Base-by-base conservation (phyloP, 2,797 vertebrate genomes). In the Tiaroga cobitis region DNA sequence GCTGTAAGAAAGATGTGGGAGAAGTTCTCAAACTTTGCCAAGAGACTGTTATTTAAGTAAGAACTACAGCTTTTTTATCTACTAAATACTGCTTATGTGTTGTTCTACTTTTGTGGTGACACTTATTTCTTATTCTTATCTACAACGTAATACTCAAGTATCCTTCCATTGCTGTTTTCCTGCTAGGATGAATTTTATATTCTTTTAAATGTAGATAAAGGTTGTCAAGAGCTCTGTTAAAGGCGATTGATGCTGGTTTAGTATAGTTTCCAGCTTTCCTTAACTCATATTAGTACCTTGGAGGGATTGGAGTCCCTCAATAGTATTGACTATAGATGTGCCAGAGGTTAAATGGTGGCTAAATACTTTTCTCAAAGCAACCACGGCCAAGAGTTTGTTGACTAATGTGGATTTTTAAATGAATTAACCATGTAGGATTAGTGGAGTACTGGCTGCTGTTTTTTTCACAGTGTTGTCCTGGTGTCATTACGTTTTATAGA, bases 1-100 rank as follows among this genome's bases (percentile, higher is more conserved):
- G 73, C 49, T 75, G 73, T 75, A 75, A 34, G 63, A 34, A 67
- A 34, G 29, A 37, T 37, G 73, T 75, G 73, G 73, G 49, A 54
- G 73, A 54, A 34, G 73, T 4, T 75, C 49, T 75, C 3, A 7
- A 34, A 75, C 49, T 75, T 75, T 54, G 18, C 29, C 10, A 15
- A 34, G 49, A 34, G 10, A 18, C 19, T 74, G 26, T 51, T 32
- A 76, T 76, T 77, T 46, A 46, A 15, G 11, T 13, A 46, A 43
- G 11, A 43, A 46, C 13, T 13, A 46, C 46, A 49, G 15, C 15
- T 49, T 49, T 49, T 4, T 46, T 15, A 46, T 46, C 11, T 15
- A 46, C 43, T 46, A 46, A 46, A 46, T 46, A 46, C 24, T 32
- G 5, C 26, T 29, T 65, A 26, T 65, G 29, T 8, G 63, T 67